Evolutionary conservation across 2,797 vertebrate genomes (phyloP), one percentile per base, ranked within the genome.

Genomic region (Smutsia temminckii): DNA sequence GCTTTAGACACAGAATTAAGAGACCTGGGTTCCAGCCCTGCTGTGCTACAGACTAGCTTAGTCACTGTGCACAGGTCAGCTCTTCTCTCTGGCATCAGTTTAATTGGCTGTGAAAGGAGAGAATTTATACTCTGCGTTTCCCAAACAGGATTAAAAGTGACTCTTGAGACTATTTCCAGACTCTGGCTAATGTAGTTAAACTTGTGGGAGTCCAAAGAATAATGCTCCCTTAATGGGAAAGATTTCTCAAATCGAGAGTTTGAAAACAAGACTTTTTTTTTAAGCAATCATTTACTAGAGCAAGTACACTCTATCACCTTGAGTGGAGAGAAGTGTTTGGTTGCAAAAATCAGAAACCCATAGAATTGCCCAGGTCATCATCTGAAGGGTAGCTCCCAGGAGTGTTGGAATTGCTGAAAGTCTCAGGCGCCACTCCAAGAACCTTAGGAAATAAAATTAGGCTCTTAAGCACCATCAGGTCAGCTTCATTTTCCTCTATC

Each of bases 201-300:
- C 64, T 90, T 53, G 8, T 57, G 68, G 23, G 34, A 93, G 32
- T n/a, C 20, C 91, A 91, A 63, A 95, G 93, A 96, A 86, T 94
- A 95, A 95, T 77, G 27, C 9, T 86, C 9, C 59, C 37, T 95
- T 94, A 89, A 96, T 94, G 59, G 80, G 21, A 72, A 94, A 40
- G 9, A 93, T 94, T 96, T 72, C 86, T 97, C 93, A 93, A 49
- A 89, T 27, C 91, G 83, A 95, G 79, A 79, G 53, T 86, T 93
- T 89, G 91, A 93, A 25, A 72, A 80, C 29, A 74, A 89, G 34
- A 57, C 6, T 21, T 91, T 95, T 86, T 86, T 59, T 92, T 87
- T 84, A 91, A 83, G 49, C 13, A n/a, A 63, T 91, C 46, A 83
- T 72, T 95, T 89, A 86, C 64, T 71, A 75, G 1, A 91, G 42